phyloP scores from a whole-genome alignment of 2,113 vertebrate genomes.

The Corynorhinus townsendii region DNA sequence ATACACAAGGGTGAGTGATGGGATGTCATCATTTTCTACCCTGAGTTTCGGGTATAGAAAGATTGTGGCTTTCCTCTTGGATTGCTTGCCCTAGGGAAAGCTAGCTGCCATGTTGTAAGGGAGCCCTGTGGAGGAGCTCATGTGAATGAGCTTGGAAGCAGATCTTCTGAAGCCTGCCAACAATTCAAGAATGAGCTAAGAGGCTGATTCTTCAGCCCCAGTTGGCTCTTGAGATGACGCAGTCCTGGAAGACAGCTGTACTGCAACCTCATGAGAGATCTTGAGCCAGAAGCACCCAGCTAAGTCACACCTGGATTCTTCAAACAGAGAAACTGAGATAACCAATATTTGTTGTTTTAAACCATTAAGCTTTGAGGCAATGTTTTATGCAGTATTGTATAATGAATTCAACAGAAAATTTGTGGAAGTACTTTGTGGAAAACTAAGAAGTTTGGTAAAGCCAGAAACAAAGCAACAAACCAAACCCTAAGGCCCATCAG shows the following conservation, averaged over 20 bases:
- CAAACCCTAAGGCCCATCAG: not conserved
- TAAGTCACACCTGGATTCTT: not conserved
- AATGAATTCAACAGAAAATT: not conserved
- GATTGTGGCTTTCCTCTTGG: not conserved
- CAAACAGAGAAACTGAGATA: not conserved
- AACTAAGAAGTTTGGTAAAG: conserved; percentile 24
- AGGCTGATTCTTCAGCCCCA: not conserved
- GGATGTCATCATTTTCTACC: not conserved
- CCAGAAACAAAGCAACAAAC: not conserved
- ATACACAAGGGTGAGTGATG: not conserved
- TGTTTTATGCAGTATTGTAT: not conserved
- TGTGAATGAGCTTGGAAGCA: not conserved
- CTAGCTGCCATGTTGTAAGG: not conserved
- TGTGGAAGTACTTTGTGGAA: not conserved
- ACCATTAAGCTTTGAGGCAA: not conserved
- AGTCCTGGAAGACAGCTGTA: not conserved
- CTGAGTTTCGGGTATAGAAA: not conserved
- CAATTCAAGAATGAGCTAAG: not conserved
- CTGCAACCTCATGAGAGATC: not conserved
- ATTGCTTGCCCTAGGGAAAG: not conserved
- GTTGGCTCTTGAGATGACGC: not conserved
- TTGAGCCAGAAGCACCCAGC: not conserved
- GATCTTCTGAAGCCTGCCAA: not conserved
- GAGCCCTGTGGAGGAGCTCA: not conserved
- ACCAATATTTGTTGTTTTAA: conserved; percentile 1